Conservation (phyloP, 2,797 vertebrate genomes). For the Falco peregrinus region DNA sequence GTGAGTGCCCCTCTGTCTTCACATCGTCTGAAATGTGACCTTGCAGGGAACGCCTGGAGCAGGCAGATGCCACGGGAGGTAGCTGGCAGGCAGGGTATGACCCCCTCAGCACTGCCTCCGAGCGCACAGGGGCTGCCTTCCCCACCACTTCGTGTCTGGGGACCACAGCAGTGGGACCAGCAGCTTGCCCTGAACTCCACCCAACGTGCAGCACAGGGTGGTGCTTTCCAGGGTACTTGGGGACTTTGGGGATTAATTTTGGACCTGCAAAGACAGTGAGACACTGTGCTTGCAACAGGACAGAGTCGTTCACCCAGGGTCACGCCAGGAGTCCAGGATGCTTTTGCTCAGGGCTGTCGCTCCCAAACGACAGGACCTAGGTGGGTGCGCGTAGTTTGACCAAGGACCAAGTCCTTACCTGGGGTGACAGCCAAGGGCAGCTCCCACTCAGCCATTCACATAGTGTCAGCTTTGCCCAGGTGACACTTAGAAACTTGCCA, state of each 20-base stretch:
- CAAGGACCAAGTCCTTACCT: background rate
- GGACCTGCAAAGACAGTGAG: background rate
- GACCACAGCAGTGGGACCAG: background rate
- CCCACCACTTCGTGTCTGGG: background rate
- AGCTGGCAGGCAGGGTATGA: background rate
- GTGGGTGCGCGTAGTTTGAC: accelerated
- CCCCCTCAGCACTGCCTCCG: background rate
- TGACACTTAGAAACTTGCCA: background rate
- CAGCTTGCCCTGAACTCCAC: background rate
- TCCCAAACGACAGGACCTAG: background rate
- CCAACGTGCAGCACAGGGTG: background rate
- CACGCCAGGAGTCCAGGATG: background rate
- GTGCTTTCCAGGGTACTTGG: background rate
- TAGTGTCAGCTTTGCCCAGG: background rate
- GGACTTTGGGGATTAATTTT: background rate
- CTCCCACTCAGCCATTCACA: background rate
- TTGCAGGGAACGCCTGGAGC: background rate
- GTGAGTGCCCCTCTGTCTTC: background rate
- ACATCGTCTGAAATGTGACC: background rate
- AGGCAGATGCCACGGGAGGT: background rate
- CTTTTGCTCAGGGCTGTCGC: background rate
- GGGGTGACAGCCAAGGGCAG: background rate
- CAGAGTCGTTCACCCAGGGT: background rate
- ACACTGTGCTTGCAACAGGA: accelerated
- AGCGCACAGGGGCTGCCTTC: background rate